phyloP scores from a whole-genome alignment of 2,888 invertebrate genomes.

The Cotesia congregata region DNA sequence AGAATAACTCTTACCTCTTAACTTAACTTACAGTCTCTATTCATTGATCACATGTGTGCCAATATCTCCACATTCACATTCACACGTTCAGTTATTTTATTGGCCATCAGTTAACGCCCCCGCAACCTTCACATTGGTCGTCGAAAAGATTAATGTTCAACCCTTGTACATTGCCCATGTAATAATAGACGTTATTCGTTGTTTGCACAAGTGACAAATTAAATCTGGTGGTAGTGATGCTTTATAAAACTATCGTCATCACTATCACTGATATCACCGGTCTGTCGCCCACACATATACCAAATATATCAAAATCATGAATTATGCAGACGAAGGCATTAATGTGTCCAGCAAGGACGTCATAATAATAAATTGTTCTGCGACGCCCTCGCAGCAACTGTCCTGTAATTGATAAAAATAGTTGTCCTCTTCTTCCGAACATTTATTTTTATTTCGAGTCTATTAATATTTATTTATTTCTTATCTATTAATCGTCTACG shows the following conservation, averaged over 20 bases:
- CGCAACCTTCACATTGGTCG: not conserved
- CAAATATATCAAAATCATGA: not conserved
- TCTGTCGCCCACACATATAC: not conserved
- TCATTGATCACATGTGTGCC: not conserved
- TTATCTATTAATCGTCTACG: not conserved
- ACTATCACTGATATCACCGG: not conserved
- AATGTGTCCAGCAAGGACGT: not conserved
- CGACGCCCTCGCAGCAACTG: not conserved
- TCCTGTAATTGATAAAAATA: not conserved
- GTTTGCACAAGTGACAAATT: not conserved
- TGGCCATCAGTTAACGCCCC: not conserved
- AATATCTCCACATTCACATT: not conserved
- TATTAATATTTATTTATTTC: not conserved
- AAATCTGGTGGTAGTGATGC: not conserved
- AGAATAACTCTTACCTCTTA: too few relatives aligned
- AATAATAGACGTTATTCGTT: conserved; percentile 6
- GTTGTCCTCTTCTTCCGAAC: not conserved
- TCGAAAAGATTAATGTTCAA: not conserved
- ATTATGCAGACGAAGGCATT: not conserved
- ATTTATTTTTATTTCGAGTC: not conserved
- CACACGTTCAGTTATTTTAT: too few relatives aligned
- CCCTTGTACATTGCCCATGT: not conserved
- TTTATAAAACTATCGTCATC: not conserved
- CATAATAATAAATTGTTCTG: not conserved
- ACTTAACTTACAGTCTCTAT: not conserved